Base-by-base conservation (phyloP, 2,888 invertebrate species). In the Thymelicus lineola region DNA sequence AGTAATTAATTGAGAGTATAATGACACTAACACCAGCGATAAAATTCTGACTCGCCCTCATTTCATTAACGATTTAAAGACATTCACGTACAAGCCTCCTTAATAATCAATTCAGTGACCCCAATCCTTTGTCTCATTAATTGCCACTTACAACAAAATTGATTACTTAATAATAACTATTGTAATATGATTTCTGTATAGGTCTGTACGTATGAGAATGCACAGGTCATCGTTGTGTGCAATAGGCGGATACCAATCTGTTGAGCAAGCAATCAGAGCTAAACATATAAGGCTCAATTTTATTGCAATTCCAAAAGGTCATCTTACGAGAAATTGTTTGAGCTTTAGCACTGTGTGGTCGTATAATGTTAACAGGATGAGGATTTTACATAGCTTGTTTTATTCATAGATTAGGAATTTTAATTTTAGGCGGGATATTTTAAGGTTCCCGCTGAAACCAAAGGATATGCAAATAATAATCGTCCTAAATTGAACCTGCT, bases 101-200 rank as follows among this genome's bases (percentile, higher is more conserved):
- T 53, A 17, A 53, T 53, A 53, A 53, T 20, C 53, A 53, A 53
- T 53, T 53, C 53, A 53, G 20, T 35, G 62, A 48, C 62, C 62
- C n/a, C 48, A 62, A 36, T 62, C 62, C 35, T 9, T 62, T 62
- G 62, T 62, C 62, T 62, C 62, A 62, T 62, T 62, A 62, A 62
- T 62, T 62, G 62, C 48, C 48, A 62, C 35, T 62, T 62, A 62
- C 35, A 17, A 62, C 62, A 50, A 62, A 28, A 62, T 35, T 28
- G 48, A 62, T 62, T 48, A 48, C 35, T 48, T 62, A 62, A 48
- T 62, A 62, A 36, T 28, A 15, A 35, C 48, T 15, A 62, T 46
- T 36, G 50, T 42, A 45, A 45, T 60, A 55, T 55, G 20, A 55
- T 28, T 20, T 28, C 28, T 46, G n/a, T 35, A 46, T 45, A 7